Base-by-base conservation (phyloP, 2,797 vertebrate species). In the Dryobates pubescens region DNA sequence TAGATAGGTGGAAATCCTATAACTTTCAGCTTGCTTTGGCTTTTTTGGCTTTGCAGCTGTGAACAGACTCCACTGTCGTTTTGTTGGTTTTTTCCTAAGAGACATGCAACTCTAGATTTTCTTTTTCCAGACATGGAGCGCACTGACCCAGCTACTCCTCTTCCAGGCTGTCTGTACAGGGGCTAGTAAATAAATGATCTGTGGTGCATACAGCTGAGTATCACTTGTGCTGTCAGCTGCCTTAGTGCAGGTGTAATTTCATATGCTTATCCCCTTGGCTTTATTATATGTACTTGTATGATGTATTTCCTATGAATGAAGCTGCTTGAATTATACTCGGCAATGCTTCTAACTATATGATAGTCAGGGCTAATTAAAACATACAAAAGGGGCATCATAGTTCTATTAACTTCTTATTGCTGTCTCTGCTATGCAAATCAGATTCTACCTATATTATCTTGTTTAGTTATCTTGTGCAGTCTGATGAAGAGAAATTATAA, bases 191-290 rank as follows among this genome's bases (percentile, higher is more conserved):
- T 17, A 65, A 47, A 11, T 17, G 6, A 32, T 10, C 20, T 63
- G 0, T 3, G 20, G 13, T 29, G 34, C 3, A 1, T 49, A 8
- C 1, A 24, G 54, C 16, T 56, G 27, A 20, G 11, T 27, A 8
- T 27, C 17, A 9, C 13, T 34, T 70, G 20, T 17, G 23, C 34
- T 69, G 43, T 13, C 51, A 13, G 2, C 23, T 76, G 38, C 17
- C 7, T 26, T 47, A 34, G 43, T 24, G 47, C 65, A 34, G 32
- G 24, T 7, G 67, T 51, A 1, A 9, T 32, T 54, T 22, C 30
- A n/a, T 3, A 13, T 38, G 34, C 5, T 86, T 61, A 27, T 56
- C 12, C 32, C 3, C 24, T 16, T 49, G 20, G 11, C 5, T 69
- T 82, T 87, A 29, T n/a, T 34, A 6, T 16, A 68, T 17, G 18